Conservation (phyloP, 92 coral and sea anemone species). For the Virgularia gustaviana region DNA sequence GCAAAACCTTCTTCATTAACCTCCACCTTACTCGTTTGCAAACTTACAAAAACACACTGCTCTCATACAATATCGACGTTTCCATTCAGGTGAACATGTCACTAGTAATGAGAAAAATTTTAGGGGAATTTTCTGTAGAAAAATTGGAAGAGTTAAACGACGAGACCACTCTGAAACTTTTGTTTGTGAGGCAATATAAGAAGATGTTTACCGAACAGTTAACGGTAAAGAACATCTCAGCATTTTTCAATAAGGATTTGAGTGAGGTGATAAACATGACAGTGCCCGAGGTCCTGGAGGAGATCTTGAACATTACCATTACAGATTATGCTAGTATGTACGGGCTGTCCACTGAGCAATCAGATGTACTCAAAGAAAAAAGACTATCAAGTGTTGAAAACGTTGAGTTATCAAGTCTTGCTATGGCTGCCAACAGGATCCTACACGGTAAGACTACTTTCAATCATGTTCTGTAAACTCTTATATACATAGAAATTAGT, state of each 20-base stretch:
- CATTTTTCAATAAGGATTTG: conserved; percentile 1
- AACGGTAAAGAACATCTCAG: conserved; percentile 11
- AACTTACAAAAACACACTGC: conserved; percentile 7
- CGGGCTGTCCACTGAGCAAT: not conserved
- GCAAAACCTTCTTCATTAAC: not conserved
- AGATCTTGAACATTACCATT: not conserved
- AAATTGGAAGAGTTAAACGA: not conserved
- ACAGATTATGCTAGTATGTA: not conserved
- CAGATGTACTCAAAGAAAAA: not conserved
- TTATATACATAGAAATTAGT: too few species aligned
- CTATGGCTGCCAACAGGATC: not conserved
- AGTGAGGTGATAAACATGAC: not conserved
- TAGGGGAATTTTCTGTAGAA: not conserved
- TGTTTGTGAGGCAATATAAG: conserved; percentile 2
- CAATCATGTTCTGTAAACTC: too few species aligned
- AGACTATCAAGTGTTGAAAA: not conserved
- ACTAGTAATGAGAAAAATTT: conserved; percentile 4
- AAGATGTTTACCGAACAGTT: conserved; percentile 6
- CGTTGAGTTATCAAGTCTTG: conserved; percentile 1
- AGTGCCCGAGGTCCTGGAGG: conserved; percentile 1
- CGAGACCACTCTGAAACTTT: conserved; percentile 2
- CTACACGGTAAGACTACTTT: not conserved
- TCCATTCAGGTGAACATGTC: not conserved
- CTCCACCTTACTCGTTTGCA: not conserved
- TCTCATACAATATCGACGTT: conserved; percentile 7